These are phyloP conservation scores for Falco novaeseelandiae DNA, from an alignment of 2,797 vertebrate species.

Conservation along the genomic window DNA sequence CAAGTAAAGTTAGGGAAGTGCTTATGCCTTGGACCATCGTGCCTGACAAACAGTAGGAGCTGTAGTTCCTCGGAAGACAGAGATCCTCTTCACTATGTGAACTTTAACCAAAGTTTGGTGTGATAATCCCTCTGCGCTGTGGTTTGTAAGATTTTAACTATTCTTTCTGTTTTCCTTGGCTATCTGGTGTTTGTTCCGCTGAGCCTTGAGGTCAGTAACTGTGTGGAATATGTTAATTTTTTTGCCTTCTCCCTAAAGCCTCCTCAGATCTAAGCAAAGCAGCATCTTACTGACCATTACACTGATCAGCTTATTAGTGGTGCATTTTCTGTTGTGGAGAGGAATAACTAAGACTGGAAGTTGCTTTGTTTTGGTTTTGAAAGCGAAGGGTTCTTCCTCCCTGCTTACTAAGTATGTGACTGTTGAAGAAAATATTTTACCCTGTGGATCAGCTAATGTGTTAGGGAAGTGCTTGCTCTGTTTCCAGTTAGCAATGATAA, in stretches of 20 bases:
- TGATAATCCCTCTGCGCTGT: background rate
- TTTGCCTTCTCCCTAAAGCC: conserved; percentile 24
- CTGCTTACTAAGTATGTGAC: background rate
- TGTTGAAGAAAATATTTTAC: background rate
- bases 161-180: conserved; percentile 45
- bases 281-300: background rate
- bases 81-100: background rate
- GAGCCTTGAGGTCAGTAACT: background rate
- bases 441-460: background rate
- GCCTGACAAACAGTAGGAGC: background rate
- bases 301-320: background rate
- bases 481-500: background rate
- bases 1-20: background rate
- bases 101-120: background rate
- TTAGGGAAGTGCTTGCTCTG: background rate
- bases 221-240: background rate
- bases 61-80: background rate
- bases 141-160: conserved; percentile 25
- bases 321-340: background rate
- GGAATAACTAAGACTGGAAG: background rate
- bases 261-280: conserved; percentile 9
- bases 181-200: background rate
- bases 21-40: background rate
- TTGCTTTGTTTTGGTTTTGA: background rate
- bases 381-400: background rate